Evolutionary conservation across 2,113 vertebrate species (phyloP), one percentile per base, ranked within the genome.

Genomic region (Mesembrinibis cayennensis): DNA sequence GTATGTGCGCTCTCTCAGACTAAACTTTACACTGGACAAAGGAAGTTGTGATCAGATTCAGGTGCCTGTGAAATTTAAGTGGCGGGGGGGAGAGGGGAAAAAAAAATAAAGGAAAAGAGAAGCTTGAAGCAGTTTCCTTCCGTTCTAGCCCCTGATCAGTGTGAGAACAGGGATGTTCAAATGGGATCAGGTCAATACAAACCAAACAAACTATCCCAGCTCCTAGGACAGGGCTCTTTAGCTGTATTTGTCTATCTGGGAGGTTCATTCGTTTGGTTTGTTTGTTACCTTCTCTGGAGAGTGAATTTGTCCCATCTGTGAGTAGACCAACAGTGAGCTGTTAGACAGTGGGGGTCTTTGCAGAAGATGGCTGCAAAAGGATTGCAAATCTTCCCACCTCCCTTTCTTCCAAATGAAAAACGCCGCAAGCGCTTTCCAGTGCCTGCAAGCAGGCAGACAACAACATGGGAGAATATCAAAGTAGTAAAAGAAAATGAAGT

Each of bases 21-120:
- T 97, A 97, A 96, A 97, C 95, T 96, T 96, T 97, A 96, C 96
- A 96, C 95, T 97, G 98, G 93, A 89, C 89, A 63, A 95, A 97
- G 97, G 97, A 97, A 98, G 97, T 93, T 96, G 93, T 98, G 97
- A 98, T 98, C 97, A 98, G 95, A 97, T 97, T 98, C 97, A 98
- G 95, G 96, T 98, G 97, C 97, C 95, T 98, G 97, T 97, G 96
- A 97, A 98, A 98, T 95, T 93, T 87, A 97, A 97, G 97, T 90
- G 93, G 78, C 36, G 23, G 85, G 50, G 79, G 42, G 66, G 44
- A 56, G 22, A 36, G 61, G 26, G 26, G 61, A 61, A 42, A 53
- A 65, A 85, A 93, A 96, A 94, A 95, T 88, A 96, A 97, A 95
- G 83, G 83, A 70, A 93, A 95, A 96, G 67, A 95, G 91, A 92